phyloP scores from a whole-genome alignment of 2,797 vertebrate genomes.

The Sus cebifrons region DNA sequence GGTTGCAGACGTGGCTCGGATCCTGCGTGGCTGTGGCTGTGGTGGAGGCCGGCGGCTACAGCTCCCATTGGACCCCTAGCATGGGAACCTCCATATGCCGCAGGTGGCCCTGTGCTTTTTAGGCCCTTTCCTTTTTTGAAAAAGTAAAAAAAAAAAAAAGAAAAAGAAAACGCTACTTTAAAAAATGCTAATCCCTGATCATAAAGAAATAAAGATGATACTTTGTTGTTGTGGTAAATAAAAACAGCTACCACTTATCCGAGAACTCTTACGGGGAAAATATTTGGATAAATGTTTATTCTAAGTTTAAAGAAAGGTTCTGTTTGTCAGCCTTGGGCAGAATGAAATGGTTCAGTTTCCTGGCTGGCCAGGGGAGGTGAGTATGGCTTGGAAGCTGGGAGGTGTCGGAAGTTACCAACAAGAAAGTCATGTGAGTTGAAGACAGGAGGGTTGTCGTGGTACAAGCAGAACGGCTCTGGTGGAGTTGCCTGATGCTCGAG shows the following conservation, averaged over 20 bases:
- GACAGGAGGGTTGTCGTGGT: neutral
- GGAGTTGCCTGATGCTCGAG: neutral
- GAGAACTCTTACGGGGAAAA: neutral
- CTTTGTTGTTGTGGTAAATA: neutral
- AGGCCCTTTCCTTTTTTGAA: too few species aligned
- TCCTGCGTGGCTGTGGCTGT: too few species aligned
- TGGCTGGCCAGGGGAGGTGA: neutral
- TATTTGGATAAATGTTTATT: slow-evolving; percentile 6
- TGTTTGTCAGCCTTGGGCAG: neutral
- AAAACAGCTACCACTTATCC: neutral
- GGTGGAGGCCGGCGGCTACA: too few species aligned
- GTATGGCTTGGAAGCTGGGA: neutral
- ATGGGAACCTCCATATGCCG: too few species aligned
- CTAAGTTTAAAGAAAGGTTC: neutral
- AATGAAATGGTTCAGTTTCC: neutral
- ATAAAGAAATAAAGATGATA: slow-evolving; percentile 34
- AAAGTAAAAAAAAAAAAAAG: too few species aligned
- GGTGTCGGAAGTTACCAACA: neutral
- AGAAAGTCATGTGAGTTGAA: neutral
- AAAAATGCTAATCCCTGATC: neutral
- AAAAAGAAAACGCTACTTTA: too few species aligned
- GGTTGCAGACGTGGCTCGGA: too few species aligned
- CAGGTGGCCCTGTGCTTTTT: too few species aligned
- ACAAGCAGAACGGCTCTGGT: neutral
- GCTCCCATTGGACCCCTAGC: too few species aligned